These are phyloP conservation scores for Sthenelais limicola DNA, from an alignment of 2,888 invertebrate species.

Conservation along the genomic window DNA sequence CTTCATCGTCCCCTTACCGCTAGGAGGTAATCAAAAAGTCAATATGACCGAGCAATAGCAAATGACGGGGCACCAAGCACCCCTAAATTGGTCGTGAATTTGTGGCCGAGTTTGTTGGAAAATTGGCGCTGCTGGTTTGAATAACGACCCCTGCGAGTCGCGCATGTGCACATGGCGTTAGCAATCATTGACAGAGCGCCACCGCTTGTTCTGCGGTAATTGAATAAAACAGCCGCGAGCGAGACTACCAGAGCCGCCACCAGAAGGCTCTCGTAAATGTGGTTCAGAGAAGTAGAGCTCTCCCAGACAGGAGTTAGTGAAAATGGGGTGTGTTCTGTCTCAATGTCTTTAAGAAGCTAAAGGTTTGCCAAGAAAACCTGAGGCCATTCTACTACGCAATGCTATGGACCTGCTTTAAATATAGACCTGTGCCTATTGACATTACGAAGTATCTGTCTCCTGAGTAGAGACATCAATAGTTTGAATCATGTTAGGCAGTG, in stretches of 20 bases:
- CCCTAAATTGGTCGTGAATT: constrained; percentile 5
- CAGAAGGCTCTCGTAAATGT: not conserved
- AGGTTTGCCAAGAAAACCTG: too few relatives aligned
- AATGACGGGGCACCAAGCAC: constrained; percentile 9
- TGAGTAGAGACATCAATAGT: too few relatives aligned
- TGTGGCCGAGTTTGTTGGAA: constrained; percentile 10
- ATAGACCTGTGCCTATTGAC: too few relatives aligned
- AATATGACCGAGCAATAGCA: constrained; percentile 7
- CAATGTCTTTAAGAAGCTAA: constrained; percentile 4
- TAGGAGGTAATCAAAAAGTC: constrained; percentile 35
- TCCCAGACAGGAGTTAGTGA: too few relatives aligned
- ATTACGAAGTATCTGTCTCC: too few relatives aligned
- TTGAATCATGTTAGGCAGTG: too few relatives aligned
- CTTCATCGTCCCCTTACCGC: too few relatives aligned
- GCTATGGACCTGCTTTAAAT: too few relatives aligned
- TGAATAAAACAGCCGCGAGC: constrained; percentile 7
- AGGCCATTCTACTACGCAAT: too few relatives aligned
- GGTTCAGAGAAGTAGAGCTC: too few relatives aligned
- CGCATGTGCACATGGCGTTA: not conserved
- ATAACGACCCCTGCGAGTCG: constrained; percentile 2
- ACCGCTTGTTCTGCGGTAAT: constrained; percentile 26
- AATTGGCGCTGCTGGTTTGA: not conserved
- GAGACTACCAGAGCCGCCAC: not conserved
- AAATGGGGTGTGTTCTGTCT: constrained; percentile 18
- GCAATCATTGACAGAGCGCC: constrained; percentile 18